Evolutionary conservation across 2,797 vertebrate species (phyloP), one percentile per base, ranked within the genome.

Genomic region (Chaetophractus vellerosus): DNA sequence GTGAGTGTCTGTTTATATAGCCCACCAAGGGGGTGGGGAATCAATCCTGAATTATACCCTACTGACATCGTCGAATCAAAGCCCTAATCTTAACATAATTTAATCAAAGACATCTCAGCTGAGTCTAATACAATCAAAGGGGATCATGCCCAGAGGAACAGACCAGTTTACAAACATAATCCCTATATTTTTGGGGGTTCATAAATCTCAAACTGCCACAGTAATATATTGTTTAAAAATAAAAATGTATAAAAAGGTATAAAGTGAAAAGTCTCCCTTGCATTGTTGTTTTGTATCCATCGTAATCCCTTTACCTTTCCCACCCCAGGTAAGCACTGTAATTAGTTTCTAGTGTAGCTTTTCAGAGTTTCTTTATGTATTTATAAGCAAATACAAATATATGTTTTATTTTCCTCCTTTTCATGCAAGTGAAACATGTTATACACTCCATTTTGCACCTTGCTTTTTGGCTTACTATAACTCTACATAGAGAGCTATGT

Each of bases 391-490:
- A 78, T 41, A 75, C 6, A 85, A 48, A 55, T 16, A 57, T 26
- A 33, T 50, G 48, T 72, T 31, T 18, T 23, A 71, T 79, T 31
- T 50, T 0, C 21, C n/a, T 14, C 5, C 9, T 55, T 89, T 88
- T 78, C 45, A 81, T 94, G 24, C 11, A 48, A 59, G 45, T 66
- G 31, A 9, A 71, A 15, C 83, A 31, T n/a, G 66, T 75, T 66
- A 18, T 21, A 68, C 21, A 69, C 18, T 15, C 24, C 72, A 2
- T 75, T 52, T 89, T 75, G 11, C 11, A 31, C 45, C 66, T 95
- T 90, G 41, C 31, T 88, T 85, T 52, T 88, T 91, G 52, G 85
- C 28, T 75, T 85, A 66, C 41, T 87, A n/a, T 80, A 64, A 38
- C 36, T 85, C 24, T 18, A 52, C 12, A 52, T 14, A 61, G 41